phyloP scores from a whole-genome alignment of 1,140 invertebrate species.

The Sesamia nonagrioides region DNA sequence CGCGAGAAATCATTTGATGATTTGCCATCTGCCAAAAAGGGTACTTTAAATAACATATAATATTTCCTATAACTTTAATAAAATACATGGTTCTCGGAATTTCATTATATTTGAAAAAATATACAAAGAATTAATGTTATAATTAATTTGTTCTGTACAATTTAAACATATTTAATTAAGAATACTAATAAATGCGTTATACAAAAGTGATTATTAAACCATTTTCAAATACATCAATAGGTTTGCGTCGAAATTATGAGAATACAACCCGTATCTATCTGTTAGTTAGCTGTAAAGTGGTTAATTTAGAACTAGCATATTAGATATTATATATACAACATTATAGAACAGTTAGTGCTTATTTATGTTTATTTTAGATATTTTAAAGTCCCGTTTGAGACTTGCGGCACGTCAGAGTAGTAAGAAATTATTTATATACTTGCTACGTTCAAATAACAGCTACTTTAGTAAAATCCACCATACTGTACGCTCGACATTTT shows the following conservation, averaged over 20 bases:
- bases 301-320: slow-evolving; percentile 18
- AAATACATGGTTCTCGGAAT: slow-evolving; percentile 68
- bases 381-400: slow-evolving; percentile 45
- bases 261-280: slow-evolving; percentile 52
- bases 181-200: slow-evolving; percentile 81
- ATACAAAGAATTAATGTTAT: slow-evolving; percentile 80
- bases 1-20: too few relatives aligned
- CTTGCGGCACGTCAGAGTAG: slow-evolving; percentile 29
- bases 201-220: slow-evolving; percentile 58
- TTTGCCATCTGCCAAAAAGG: too few relatives aligned
- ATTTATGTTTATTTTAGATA: slow-evolving; percentile 24
- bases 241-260: slow-evolving; percentile 30
- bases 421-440: background rate
- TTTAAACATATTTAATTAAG: slow-evolving; percentile 72
- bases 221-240: slow-evolving; percentile 52
- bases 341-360: slow-evolving; percentile 35
- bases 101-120: slow-evolving; percentile 84
- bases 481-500: background rate
- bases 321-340: slow-evolving; percentile 46
- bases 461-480: slow-evolving; percentile 16
- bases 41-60: too few relatives aligned
- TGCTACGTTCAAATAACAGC: background rate
- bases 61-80: too few relatives aligned
- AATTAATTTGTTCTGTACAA: slow-evolving; percentile 80
- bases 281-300: slow-evolving; percentile 33